Conservation (phyloP, 2,797 vertebrate species). For the Neopelma chrysocephalum region DNA sequence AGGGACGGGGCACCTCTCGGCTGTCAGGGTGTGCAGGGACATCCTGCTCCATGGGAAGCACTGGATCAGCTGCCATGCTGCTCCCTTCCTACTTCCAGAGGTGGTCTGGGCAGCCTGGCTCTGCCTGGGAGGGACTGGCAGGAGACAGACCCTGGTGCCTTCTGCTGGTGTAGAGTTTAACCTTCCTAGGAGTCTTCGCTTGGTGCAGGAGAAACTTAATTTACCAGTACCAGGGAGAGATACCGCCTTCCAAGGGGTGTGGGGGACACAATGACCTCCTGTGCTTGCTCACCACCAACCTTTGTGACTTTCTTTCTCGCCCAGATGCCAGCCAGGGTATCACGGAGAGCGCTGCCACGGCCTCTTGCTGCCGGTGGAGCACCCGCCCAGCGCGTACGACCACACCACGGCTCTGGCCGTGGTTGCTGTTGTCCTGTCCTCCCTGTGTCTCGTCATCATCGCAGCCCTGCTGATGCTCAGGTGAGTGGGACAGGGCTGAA, state of each 20-base stretch:
- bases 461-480: conserved; percentile 90
- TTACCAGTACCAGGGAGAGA: not conserved
- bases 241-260: not conserved
- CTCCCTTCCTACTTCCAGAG: not conserved
- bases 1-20: not conserved
- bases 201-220: not conserved
- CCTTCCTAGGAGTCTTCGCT: not conserved
- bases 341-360: conserved; percentile 89
- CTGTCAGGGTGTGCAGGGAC: not conserved
- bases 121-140: not conserved
- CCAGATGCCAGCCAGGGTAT: conserved; percentile 87
- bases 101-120: not conserved
- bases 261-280: not conserved
- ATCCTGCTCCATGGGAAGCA: not conserved
- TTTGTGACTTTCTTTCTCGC: not conserved
- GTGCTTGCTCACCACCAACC: not conserved
- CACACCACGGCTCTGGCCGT: conserved; percentile 91
- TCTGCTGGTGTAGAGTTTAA: not conserved
- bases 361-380: conserved; percentile 80
- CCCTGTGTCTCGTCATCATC: conserved; percentile 91
- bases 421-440: conserved; percentile 91
- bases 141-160: not conserved
- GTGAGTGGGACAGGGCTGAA: conserved; percentile 60
- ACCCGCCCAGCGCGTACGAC: conserved; percentile 80
- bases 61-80: not conserved